Conservation (phyloP, 2,888 invertebrate genomes). For the Drosophila barbarae region DNA sequence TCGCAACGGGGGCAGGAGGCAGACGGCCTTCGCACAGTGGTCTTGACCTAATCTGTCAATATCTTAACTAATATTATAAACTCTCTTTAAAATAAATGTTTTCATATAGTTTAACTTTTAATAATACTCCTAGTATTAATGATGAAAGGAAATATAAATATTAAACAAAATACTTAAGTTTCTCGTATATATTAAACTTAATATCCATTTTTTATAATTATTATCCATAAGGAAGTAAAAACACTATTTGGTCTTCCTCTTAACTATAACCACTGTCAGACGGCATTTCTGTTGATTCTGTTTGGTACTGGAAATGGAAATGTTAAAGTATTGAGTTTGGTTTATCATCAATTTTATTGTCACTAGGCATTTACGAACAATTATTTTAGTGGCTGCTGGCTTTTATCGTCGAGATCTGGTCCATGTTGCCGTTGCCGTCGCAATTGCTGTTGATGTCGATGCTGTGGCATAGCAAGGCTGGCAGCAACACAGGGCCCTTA, state of each 20-base stretch:
- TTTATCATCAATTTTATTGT: constrained; percentile 74
- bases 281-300: constrained; percentile 21
- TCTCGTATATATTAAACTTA: too few relatives aligned
- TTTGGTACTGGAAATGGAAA: constrained; percentile 31
- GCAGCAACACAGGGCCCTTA: constrained; percentile 27
- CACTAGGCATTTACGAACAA: constrained; percentile 72
- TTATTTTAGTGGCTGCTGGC: constrained; percentile 64
- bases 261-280: neutral
- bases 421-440: constrained; percentile 36
- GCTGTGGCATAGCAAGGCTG: constrained; percentile 4
- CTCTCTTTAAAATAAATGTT: too few relatives aligned
- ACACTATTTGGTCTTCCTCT: too few relatives aligned
- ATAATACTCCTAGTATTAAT: too few relatives aligned
- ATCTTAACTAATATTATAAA: too few relatives aligned
- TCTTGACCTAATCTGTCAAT: neutral
- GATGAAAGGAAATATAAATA: too few relatives aligned
- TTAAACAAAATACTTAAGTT: too few relatives aligned
- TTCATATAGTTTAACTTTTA: too few relatives aligned
- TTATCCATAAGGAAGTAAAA: neutral
- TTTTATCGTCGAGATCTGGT: constrained; percentile 26
- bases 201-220: neutral
- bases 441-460: constrained; percentile 25
- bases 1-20: constrained; percentile 1
- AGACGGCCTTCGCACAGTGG: constrained; percentile 13
- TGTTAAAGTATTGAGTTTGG: constrained; percentile 54